Evolutionary conservation across 2,113 vertebrate genomes (phyloP), one percentile per base, ranked within the genome.

Genomic region (Cynoglossus semilaevis): DNA sequence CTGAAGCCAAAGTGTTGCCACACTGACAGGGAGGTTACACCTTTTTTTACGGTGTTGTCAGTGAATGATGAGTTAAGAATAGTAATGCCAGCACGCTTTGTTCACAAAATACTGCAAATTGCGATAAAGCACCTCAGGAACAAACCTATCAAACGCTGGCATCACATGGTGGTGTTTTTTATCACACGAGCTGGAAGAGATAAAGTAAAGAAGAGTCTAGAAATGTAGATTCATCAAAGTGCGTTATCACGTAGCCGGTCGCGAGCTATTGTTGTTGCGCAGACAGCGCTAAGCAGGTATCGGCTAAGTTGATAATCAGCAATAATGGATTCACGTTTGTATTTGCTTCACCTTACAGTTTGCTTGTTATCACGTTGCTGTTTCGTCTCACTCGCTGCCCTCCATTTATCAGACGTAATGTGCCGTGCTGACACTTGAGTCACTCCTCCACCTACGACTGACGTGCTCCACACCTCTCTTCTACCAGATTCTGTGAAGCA

Each of bases 71-170:
- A 67, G 44, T 46, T 14, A 11, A 22, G 58, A 49, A 59, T 15
- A 45, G 34, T 11, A 75, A 81, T 63, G 55, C 35, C 46, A 76
- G 80, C 79, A 17, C 34, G 9, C 14, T 59, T 67, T 57, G 34
- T 43, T 52, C 40, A 62, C 37, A 62, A 44, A 47, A 65, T 43
- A 17, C 53, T 19, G 54, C 70, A 79, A 84, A 80, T 70, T 76
- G 61, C 66, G 48, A 60, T 17, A 65, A 77, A 82, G 71, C 72
- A 22, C 17, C 67, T 35, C 3, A 36, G 58, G 64, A 49, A 80
- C 76, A 80, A 81, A 34, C 46, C 70, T 79, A 83, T 88, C 78
- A 5, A 58, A 37, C 29, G 49, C 42, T 7, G 51, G 52, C 50
- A 63, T 77, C 82, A 35, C 36, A 6, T 15, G 1, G 42, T 1